phyloP scores from a whole-genome alignment of 2,797 vertebrate species.

The Gymnodraco acuticeps region DNA sequence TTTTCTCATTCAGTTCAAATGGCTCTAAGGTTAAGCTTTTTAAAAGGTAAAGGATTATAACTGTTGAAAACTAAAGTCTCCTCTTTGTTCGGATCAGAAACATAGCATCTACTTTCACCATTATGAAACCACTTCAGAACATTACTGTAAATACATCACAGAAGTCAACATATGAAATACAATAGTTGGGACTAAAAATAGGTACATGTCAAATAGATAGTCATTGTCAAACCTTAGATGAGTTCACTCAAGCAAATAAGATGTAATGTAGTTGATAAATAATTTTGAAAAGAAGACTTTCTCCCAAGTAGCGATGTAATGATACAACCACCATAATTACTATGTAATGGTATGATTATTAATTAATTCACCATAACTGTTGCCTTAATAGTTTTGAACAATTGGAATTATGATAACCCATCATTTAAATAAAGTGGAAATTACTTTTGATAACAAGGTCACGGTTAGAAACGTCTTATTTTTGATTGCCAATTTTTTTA shows the following conservation, averaged over 20 bases:
- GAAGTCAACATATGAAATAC: background rate
- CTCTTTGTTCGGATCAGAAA: background rate
- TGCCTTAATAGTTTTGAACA: constrained; percentile 6
- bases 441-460: background rate
- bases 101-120: background rate
- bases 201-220: background rate
- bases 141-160: background rate
- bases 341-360: background rate
- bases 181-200: background rate
- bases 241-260: background rate
- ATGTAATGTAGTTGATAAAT: background rate
- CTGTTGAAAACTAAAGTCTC: too few species aligned
- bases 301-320: background rate
- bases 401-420: constrained; percentile 7
- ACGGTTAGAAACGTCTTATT: background rate
- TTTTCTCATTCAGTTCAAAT: constrained; percentile 5
- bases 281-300: background rate
- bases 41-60: too few species aligned
- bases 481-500: background rate
- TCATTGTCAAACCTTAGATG: background rate
- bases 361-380: background rate
- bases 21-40: too few species aligned
- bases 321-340: background rate
- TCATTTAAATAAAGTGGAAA: constrained; percentile 1
- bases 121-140: constrained; percentile 13